A percentile compares a stretch with the other conserved stretches of the same genome.
These are phyloP conservation scores for Nothoprocta perdicaria DNA, from an alignment of 2,113 vertebrate genomes.

Conservation along the genomic window DNA sequence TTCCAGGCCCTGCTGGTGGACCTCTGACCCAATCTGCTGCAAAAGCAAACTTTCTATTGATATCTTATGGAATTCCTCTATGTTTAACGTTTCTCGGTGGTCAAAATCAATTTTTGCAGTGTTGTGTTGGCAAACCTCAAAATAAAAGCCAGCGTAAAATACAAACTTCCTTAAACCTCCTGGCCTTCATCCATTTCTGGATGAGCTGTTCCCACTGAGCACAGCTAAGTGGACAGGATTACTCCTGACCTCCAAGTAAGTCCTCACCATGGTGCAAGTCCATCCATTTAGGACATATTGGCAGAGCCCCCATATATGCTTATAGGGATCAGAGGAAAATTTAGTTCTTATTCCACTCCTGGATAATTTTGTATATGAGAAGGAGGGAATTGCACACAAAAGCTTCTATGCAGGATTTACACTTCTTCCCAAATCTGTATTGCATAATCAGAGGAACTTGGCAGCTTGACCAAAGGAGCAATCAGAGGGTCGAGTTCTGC, in stretches of 20 bases:
- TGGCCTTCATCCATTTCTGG: background rate
- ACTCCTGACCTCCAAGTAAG: background rate
- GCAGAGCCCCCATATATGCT: background rate
- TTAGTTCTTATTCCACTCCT: background rate
- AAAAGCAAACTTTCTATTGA: background rate
- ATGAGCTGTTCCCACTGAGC: background rate
- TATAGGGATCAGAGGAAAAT: background rate
- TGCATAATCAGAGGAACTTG: background rate
- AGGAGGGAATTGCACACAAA: background rate
- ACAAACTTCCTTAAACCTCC: background rate
- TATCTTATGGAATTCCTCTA: background rate
- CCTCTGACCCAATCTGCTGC: background rate
- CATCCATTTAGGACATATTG: background rate
- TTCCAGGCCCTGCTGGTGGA: background rate
- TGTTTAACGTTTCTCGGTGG: background rate
- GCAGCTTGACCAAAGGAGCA: background rate
- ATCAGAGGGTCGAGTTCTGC: background rate
- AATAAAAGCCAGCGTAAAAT: background rate
- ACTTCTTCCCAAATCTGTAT: background rate
- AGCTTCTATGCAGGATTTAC: background rate
- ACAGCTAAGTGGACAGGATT: background rate
- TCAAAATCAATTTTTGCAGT: background rate
- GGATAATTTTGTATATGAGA: background rate
- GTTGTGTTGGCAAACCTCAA: background rate
- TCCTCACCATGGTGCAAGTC: background rate